These are phyloP conservation scores for Abrostola triplasia DNA, from an alignment of 2,888 invertebrate genomes.

Conservation along the genomic window DNA sequence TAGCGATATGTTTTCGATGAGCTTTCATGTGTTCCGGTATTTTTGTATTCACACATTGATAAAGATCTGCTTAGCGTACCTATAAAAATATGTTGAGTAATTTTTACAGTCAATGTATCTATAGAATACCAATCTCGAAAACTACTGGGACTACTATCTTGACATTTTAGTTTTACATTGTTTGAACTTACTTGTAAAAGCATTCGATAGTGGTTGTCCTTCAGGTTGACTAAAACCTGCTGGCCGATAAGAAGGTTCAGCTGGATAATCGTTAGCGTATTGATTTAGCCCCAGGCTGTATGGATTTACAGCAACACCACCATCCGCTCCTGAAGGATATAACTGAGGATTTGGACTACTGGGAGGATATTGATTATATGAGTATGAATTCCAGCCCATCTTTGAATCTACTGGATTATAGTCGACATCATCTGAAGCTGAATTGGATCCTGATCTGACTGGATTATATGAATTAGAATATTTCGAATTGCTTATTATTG, in stretches of 20 bases:
- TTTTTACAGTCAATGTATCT: no score
- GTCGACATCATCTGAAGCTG: conserved; percentile 13
- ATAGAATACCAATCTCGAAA: no score
- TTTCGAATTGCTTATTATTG: background rate
- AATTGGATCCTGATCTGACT: conserved; percentile 13
- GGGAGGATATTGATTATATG: conserved; percentile 14
- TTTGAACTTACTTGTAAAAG: conserved; percentile 25
- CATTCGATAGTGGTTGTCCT: background rate
- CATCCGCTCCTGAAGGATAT: conserved; percentile 41
- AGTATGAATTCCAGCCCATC: conserved; percentile 21
- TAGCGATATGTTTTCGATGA: conserved; percentile 21
- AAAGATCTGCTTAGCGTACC: background rate
- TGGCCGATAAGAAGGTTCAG: conserved; percentile 21
- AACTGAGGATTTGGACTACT: conserved; percentile 33
- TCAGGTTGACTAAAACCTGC: conserved; percentile 3
- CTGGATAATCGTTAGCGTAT: conserved; percentile 23
- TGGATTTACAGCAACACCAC: conserved; percentile 16
- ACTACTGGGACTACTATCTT: no score
- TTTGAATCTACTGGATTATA: conserved; percentile 13
- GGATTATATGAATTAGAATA: background rate
- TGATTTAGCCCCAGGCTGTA: conserved; percentile 19
- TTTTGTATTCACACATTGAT: background rate
- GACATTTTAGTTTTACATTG: background rate
- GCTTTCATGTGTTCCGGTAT: conserved; percentile 12
- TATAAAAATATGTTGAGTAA: no score